Conservation (phyloP, 2,113 vertebrate genomes). For the Perca flavescens region DNA sequence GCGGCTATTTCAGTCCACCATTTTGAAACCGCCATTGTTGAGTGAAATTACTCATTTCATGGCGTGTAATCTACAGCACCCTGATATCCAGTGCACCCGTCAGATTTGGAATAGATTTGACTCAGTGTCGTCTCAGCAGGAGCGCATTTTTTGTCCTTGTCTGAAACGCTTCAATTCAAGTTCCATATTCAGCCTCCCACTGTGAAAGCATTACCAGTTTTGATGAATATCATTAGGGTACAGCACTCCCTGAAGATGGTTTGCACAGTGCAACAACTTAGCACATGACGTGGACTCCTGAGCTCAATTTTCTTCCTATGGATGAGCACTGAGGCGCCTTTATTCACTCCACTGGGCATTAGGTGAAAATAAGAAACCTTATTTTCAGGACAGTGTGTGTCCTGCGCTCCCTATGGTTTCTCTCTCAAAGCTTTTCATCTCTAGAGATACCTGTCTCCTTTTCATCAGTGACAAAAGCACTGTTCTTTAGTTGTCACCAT, state of each 20-base stretch:
- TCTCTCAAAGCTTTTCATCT: slow-evolving; percentile 31
- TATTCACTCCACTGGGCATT: slow-evolving; percentile 11
- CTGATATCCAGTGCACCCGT: slow-evolving; percentile 30
- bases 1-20: slow-evolving; percentile 13
- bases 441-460: slow-evolving; percentile 26
- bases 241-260: slow-evolving; percentile 10
- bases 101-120: slow-evolving; percentile 47
- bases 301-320: slow-evolving; percentile 4
- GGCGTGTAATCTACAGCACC: slow-evolving; percentile 15
- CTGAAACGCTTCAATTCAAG: slow-evolving; percentile 22
- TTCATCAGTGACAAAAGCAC: slow-evolving; percentile 42
- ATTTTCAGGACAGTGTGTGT: slow-evolving; percentile 11
- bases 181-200: slow-evolving; percentile 37
- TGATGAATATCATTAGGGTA: slow-evolving; percentile 54
- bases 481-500: slow-evolving; percentile 22
- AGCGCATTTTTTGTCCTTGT: slow-evolving; percentile 4
- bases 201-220: slow-evolving; percentile 58
- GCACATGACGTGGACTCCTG: not conserved
- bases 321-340: not conserved
- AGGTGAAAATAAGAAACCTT: slow-evolving; percentile 53
- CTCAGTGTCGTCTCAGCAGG: slow-evolving; percentile 30
- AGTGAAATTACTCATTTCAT: slow-evolving; percentile 35
- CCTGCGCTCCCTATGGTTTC: slow-evolving; percentile 28
- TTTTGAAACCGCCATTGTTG: slow-evolving; percentile 1
- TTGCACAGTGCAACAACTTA: slow-evolving; percentile 39